These are phyloP conservation scores for Cynopterus brachyotis DNA, from an alignment of 2,113 vertebrate species.

Conservation along the genomic window DNA sequence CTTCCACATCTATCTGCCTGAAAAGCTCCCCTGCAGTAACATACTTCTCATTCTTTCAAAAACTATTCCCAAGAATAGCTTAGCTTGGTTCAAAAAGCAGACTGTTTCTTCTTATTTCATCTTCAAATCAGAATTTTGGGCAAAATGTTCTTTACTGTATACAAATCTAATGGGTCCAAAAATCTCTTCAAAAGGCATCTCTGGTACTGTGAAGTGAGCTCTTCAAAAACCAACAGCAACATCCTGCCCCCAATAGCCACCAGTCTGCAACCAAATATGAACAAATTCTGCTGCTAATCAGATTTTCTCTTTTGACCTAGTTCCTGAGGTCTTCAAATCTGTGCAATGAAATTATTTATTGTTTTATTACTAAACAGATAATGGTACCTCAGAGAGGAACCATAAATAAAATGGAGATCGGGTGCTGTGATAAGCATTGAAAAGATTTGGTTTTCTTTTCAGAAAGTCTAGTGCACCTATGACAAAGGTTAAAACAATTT, in stretches of 20 bases:
- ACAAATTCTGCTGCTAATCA: conserved; percentile 25
- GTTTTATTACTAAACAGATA: conserved; percentile 58
- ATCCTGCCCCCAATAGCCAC: neutral
- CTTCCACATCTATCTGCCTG: neutral
- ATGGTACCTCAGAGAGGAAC: conserved; percentile 3
- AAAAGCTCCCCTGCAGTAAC: neutral
- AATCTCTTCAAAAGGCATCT: neutral
- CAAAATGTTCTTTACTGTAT: neutral
- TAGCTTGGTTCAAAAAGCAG: conserved; percentile 16
- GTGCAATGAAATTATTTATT: conserved; percentile 80
- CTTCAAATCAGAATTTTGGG: conserved; percentile 18
- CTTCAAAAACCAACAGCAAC: neutral
- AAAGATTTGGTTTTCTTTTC: neutral
- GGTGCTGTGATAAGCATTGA: conserved; percentile 37
- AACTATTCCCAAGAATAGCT: conserved; percentile 4
- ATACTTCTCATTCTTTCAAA: conserved; percentile 3
- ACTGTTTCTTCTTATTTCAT: neutral
- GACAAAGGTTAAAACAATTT: conserved; percentile 58
- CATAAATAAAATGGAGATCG: conserved; percentile 13
- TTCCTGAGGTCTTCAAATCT: conserved; percentile 60
- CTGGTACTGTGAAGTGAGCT: neutral
- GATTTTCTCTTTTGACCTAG: conserved; percentile 20
- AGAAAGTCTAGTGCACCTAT: neutral
- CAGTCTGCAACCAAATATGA: neutral
- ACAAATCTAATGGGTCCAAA: neutral